Percentiles rank a stretch among this genome's conserved stretches.
Conservation (phyloP, 2,888 invertebrate species). For the Trimorus sp. region DNA sequence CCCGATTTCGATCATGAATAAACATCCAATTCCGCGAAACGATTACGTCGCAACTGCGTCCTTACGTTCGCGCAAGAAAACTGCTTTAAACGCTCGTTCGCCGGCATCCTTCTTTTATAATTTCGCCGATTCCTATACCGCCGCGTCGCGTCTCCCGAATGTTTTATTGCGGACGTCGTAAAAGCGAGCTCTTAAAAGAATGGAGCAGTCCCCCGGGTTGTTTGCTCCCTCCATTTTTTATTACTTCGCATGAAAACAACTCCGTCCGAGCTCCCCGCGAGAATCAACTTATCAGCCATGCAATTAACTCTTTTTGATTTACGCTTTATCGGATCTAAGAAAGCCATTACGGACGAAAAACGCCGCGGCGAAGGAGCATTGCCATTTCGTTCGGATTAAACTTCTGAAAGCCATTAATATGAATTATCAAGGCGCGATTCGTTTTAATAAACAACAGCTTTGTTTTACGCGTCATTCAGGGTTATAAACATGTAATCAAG, state of each 20-base stretch:
- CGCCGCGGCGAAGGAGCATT: conserved; percentile 24
- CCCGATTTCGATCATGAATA: conserved; percentile 29
- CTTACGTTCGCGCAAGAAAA: conserved; percentile 29
- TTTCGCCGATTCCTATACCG: conserved; percentile 53
- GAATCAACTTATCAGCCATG: conserved; percentile 62
- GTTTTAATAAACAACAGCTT: conserved; percentile 47
- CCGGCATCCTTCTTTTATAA: conserved; percentile 59
- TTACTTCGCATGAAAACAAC: conserved; percentile 61
- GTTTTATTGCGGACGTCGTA: conserved; percentile 61
- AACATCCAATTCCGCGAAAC: conserved; percentile 33
- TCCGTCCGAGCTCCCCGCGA: conserved; percentile 28
- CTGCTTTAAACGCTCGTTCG: conserved; percentile 49
- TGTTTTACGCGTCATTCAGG: conserved; percentile 23
- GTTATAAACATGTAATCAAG: conserved; percentile 21
- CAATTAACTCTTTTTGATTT: conserved; percentile 63
- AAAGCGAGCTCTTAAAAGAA: conserved; percentile 61
- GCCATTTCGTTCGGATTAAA: conserved; percentile 32
- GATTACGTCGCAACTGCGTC: conserved; percentile 9
- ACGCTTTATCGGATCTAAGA: conserved; percentile 54
- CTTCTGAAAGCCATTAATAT: conserved; percentile 54
- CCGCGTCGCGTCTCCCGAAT: conserved; percentile 53
- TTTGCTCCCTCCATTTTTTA: conserved; percentile 54
- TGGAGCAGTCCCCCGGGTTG: conserved; percentile 53
- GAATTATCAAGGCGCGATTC: conserved; percentile 46
- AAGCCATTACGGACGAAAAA: conserved; percentile 52